Evolutionary conservation across 2,888 invertebrate genomes (phyloP).

Genomic region (Stenurella melanura): DNA sequence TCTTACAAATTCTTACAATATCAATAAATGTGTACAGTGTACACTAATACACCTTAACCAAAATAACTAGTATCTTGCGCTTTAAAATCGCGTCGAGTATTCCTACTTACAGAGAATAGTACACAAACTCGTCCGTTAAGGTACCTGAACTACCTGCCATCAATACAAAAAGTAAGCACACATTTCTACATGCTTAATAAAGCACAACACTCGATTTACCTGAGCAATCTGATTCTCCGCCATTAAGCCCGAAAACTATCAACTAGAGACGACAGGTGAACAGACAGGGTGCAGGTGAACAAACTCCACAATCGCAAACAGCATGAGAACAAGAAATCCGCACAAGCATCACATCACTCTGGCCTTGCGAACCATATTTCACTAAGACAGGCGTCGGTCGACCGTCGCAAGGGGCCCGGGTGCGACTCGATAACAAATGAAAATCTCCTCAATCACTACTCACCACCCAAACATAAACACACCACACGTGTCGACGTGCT

Average conservation of each 20-base stretch:
- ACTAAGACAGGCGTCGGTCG: conserved; percentile 15
- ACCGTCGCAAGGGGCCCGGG: conserved; percentile 17
- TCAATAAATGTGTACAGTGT: no score
- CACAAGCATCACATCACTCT: conserved; percentile 29
- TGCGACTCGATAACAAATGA: conserved; percentile 7
- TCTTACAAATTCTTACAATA: no score
- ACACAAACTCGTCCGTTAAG: not conserved
- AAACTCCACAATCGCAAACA: conserved; percentile 38
- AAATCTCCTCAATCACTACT: conserved; percentile 21
- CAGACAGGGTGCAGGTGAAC: conserved; percentile 34
- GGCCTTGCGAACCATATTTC: conserved; percentile 21
- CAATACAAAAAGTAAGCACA: not conserved
- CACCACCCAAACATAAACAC: conserved; percentile 38
- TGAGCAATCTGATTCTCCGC: conserved; percentile 77
- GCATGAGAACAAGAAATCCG: conserved; percentile 31
- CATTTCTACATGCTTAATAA: not conserved
- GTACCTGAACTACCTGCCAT: conserved; percentile 15
- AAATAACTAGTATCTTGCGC: not conserved
- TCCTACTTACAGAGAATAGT: not conserved
- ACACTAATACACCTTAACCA: no score
- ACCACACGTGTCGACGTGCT: conserved; percentile 37
- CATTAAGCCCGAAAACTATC: conserved; percentile 68
- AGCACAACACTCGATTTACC: conserved; percentile 70
- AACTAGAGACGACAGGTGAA: conserved; percentile 51
- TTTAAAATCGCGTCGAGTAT: not conserved